Evolutionary conservation across 2,113 vertebrate species (phyloP).

Genomic region (Chaetodon trifascialis): DNA sequence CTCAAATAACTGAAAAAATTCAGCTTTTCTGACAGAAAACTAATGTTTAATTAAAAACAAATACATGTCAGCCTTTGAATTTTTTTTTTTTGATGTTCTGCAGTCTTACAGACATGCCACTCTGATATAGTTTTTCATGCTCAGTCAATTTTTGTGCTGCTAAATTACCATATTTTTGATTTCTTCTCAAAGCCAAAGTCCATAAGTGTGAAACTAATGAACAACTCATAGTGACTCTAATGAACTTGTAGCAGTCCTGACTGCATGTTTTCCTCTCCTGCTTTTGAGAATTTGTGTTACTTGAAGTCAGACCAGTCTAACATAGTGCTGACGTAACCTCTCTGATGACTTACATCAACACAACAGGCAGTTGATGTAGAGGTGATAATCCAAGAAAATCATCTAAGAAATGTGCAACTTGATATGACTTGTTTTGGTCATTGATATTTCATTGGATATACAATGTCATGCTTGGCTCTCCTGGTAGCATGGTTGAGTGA

Average conservation of each 20-base stretch:
- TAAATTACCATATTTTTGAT: conserved; percentile 9
- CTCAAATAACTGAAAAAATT: conserved; percentile 56
- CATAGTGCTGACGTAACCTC: conserved; percentile 14
- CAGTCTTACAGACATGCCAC: neutral
- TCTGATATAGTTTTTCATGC: conserved; percentile 4
- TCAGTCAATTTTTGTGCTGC: neutral
- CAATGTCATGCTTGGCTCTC: neutral
- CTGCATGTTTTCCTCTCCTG: conserved; percentile 26
- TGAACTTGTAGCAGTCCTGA: conserved; percentile 14
- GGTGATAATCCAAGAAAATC: neutral
- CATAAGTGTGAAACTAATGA: conserved; percentile 23
- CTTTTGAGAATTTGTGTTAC: conserved; percentile 40
- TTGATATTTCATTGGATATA: neutral
- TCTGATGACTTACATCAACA: conserved; percentile 14
- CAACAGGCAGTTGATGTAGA: neutral
- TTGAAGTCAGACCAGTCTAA: conserved; percentile 28
- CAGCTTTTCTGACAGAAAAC: conserved; percentile 32
- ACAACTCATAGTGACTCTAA: neutral
- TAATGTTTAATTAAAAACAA: conserved; percentile 37
- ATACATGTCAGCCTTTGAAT: conserved; percentile 3
- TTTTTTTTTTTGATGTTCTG: neutral
- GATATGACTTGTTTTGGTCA: neutral
- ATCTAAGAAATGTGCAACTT: neutral
- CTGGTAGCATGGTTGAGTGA: neutral
- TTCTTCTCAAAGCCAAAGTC: conserved; percentile 23